A percentile compares a stretch with the other conserved stretches of the same genome.
Evolutionary conservation across 2,797 vertebrate species (phyloP).

Genomic region (Psittacula echo): DNA sequence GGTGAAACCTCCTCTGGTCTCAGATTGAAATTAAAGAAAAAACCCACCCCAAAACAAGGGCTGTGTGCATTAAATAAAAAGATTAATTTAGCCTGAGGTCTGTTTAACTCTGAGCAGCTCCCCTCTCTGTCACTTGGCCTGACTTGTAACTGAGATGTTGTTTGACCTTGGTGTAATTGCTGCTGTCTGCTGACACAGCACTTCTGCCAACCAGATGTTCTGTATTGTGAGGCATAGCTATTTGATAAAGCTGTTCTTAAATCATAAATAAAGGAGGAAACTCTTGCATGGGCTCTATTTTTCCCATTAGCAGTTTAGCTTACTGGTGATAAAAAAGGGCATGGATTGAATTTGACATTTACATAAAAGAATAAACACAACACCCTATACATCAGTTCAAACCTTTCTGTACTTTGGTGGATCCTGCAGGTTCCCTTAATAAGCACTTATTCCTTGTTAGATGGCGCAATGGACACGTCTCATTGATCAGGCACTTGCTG

Average conservation of each 20-base stretch:
- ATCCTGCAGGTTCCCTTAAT: neutral
- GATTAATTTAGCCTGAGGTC: conserved; percentile 11
- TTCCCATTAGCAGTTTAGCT: neutral
- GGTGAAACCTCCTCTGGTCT: neutral
- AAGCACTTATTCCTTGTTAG: neutral
- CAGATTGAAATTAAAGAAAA: neutral
- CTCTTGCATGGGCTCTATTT: conserved; percentile 16
- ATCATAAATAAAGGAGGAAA: conserved; percentile 58
- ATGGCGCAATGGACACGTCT: neutral
- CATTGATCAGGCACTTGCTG: neutral
- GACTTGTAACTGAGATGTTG: conserved; percentile 66
- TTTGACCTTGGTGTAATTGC: conserved; percentile 66
- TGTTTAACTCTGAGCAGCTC: conserved; percentile 40
- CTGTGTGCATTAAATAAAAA: neutral
- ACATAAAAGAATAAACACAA: neutral
- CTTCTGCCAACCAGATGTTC: conserved; percentile 71
- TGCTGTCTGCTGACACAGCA: conserved; percentile 69
- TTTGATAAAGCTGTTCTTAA: conserved; percentile 66
- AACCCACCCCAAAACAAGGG: neutral
- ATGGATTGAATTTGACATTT: neutral
- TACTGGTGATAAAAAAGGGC: neutral
- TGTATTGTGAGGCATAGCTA: conserved; percentile 48
- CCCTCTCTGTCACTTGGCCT: conserved; percentile 26
- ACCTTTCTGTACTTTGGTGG: neutral
- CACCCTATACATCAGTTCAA: neutral